Evolutionary conservation across 2,113 vertebrate species (phyloP).

Genomic region (Prunella himalayana): DNA sequence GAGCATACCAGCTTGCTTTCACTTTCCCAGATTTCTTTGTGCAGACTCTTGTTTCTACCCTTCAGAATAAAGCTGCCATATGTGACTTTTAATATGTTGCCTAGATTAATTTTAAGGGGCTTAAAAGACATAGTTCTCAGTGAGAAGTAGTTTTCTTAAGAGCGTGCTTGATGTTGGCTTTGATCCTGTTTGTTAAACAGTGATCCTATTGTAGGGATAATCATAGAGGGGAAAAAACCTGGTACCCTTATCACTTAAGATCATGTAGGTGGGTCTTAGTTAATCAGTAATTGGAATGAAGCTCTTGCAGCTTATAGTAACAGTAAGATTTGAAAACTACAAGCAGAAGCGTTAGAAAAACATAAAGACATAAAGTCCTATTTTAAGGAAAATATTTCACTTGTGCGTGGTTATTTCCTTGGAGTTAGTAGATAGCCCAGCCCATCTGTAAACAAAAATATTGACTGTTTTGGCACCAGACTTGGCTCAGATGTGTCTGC

Average conservation of each 20-base stretch:
- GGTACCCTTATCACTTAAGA: not conserved
- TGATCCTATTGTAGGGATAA: not conserved
- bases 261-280: not conserved
- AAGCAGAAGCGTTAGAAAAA: slow-evolving; percentile 1
- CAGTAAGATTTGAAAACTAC: not conserved
- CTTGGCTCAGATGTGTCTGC: not conserved
- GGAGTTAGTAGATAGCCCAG: not conserved
- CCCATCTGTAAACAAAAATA: not conserved
- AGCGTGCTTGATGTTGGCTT: not conserved
- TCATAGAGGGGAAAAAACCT: not conserved
- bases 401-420: not conserved
- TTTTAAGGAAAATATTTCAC: not conserved
- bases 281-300: not conserved
- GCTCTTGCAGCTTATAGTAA: not conserved
- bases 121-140: not conserved
- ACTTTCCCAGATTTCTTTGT: not conserved
- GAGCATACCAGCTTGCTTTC: not conserved
- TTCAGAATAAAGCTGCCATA: not conserved
- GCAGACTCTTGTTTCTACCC: not conserved
- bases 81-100: not conserved
- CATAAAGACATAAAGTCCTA: not conserved
- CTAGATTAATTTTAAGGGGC: not conserved
- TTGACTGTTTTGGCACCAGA: not conserved
- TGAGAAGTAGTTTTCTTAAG: not conserved
- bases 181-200: not conserved